phyloP scores from a whole-genome alignment of 2,888 invertebrate species.

The Rambutsinella grinnellia region DNA sequence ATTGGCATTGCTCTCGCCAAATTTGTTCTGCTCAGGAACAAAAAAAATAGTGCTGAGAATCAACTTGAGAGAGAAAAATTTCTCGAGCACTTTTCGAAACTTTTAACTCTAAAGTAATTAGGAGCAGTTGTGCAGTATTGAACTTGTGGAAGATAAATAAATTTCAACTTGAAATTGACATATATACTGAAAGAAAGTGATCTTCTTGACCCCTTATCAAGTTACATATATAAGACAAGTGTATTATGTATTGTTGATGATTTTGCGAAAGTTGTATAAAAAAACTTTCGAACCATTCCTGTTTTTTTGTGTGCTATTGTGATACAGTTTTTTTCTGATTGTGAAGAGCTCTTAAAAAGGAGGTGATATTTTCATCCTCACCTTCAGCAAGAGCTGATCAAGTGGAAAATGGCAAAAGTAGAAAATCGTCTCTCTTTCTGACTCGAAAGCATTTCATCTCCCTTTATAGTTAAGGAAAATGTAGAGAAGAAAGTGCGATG shows the following conservation, averaged over 20 bases:
- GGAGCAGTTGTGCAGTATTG: not conserved
- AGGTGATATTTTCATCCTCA: conserved; percentile 28
- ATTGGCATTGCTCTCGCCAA: no score
- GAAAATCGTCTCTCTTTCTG: conserved; percentile 12
- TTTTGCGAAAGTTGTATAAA: conserved; percentile 12
- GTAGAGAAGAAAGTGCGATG: conserved; percentile 50
- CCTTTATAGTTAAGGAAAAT: not conserved
- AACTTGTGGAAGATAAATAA: conserved; percentile 1
- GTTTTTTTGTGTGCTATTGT: conserved; percentile 2
- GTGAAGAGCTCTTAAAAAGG: no score
- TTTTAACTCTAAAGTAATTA: no score
- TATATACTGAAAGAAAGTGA: conserved; percentile 23
- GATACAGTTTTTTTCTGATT: not conserved
- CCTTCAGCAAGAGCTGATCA: conserved; percentile 30
- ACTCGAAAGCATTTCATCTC: not conserved
- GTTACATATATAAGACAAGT: not conserved
- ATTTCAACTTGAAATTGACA: conserved; percentile 1
- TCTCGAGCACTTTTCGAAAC: no score
- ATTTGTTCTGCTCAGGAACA: no score
- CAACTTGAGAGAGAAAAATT: no score
- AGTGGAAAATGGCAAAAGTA: conserved; percentile 31
- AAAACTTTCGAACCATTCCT: conserved; percentile 4
- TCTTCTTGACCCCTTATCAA: conserved; percentile 25
- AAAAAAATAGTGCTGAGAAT: no score
- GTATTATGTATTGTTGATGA: not conserved